phyloP scores from a whole-genome alignment of 2,888 invertebrate species.

The Brachyptera putata region DNA sequence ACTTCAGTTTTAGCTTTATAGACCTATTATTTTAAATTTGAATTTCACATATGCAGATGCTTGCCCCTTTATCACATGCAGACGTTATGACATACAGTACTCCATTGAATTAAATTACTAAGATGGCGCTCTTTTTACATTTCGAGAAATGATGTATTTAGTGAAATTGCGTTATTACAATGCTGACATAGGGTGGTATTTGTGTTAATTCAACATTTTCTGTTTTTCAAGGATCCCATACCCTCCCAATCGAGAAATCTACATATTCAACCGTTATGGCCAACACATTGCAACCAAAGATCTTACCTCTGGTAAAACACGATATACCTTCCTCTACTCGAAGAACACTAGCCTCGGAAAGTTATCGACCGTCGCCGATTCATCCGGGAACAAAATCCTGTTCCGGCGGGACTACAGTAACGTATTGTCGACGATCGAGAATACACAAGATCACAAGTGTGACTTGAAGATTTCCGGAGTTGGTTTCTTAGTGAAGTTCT shows the following conservation, averaged over 20 bases:
- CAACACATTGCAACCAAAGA: constrained; percentile 95
- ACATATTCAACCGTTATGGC: constrained; percentile 90
- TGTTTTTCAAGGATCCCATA: constrained; percentile 69
- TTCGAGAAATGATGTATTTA: too few species aligned
- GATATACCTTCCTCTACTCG: constrained; percentile 94
- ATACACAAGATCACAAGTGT: constrained; percentile 89
- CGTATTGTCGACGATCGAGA: constrained; percentile 89
- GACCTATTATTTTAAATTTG: too few species aligned
- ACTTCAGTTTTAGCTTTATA: too few species aligned
- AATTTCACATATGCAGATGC: too few species aligned
- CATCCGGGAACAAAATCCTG: constrained; percentile 88
- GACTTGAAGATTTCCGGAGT: constrained; percentile 90
- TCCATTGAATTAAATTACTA: too few species aligned
- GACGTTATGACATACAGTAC: too few species aligned
- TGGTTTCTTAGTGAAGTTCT: constrained; percentile 82
- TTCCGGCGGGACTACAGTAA: constrained; percentile 89
- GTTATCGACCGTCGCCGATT: constrained; percentile 88
- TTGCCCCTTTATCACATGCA: too few species aligned
- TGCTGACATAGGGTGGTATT: too few species aligned
- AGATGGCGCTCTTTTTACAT: too few species aligned
- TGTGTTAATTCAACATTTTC: neutral
- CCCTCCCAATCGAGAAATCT: constrained; percentile 89
- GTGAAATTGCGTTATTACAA: too few species aligned
- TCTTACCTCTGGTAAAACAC: constrained; percentile 87
- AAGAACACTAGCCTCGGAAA: constrained; percentile 95